Evolutionary conservation across 2,113 vertebrate species (phyloP).

Genomic region (Zosterops lateralis): DNA sequence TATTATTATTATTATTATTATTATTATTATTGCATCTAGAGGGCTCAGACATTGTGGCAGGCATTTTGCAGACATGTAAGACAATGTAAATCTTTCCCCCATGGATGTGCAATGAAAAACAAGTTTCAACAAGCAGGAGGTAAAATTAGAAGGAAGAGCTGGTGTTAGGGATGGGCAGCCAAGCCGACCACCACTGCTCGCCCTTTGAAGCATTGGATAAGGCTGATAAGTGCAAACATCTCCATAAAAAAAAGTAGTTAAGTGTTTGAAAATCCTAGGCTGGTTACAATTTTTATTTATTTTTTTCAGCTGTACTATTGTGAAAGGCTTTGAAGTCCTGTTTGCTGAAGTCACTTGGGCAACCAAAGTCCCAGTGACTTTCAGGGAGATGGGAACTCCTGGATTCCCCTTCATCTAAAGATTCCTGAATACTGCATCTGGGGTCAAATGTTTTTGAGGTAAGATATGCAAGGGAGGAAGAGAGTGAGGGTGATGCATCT

Average conservation of each 20-base stretch:
- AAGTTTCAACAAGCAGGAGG: not conserved
- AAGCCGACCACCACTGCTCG: fast-evolving
- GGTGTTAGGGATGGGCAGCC: not conserved
- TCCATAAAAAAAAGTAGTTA: not conserved
- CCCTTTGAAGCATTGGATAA: not conserved
- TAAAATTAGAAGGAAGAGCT: not conserved
- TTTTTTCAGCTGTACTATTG: not conserved
- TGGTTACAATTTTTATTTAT: not conserved
- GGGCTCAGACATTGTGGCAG: not conserved
- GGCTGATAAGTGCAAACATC: not conserved
- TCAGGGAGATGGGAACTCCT: not conserved
- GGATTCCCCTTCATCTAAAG: not conserved
- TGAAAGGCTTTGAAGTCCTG: not conserved
- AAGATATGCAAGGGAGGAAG: not conserved
- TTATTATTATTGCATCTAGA: not conserved
- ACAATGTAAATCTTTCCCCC: not conserved
- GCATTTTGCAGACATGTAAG: not conserved
- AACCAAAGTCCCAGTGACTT: not conserved
- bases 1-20: not conserved
- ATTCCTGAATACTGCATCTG: not conserved
- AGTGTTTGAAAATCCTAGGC: not conserved
- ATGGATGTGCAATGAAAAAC: not conserved
- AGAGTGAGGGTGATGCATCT: not conserved
- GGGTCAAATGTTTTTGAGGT: not conserved
- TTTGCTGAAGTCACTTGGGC: not conserved